Evolutionary conservation across 1,140 invertebrate species (phyloP).

Genomic region (Pissodes strobi): DNA sequence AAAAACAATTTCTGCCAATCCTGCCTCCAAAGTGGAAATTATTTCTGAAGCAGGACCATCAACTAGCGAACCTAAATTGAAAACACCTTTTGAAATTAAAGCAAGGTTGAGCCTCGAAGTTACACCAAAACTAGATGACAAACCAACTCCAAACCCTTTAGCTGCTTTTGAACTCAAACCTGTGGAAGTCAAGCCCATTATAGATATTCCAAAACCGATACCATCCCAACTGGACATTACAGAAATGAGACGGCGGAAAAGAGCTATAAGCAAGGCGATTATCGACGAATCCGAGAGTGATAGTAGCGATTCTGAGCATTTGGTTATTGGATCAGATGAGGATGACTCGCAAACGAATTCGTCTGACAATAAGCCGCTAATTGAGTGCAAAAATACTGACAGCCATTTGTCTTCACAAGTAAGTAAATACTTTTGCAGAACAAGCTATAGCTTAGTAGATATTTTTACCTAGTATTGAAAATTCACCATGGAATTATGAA

Average conservation of each 20-base stretch:
- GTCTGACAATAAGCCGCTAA: constrained; percentile 41
- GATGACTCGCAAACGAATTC: constrained; percentile 51
- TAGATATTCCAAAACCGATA: background rate
- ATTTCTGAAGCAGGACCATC: background rate
- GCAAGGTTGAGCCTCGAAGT: background rate
- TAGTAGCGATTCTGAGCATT: constrained; percentile 73
- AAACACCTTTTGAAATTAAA: background rate
- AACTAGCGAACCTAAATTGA: background rate
- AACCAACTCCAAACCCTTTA: background rate
- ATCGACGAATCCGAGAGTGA: constrained; percentile 59
- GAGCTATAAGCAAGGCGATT: constrained; percentile 57
- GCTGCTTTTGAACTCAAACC: background rate
- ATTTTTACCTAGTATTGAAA: no score
- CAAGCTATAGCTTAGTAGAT: no score
- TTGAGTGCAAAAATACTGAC: constrained; percentile 43
- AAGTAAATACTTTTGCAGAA: no score
- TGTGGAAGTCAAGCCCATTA: background rate
- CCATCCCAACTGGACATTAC: background rate
- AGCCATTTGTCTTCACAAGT: constrained; percentile 40
- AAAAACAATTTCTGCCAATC: background rate
- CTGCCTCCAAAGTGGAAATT: background rate
- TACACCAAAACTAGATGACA: background rate
- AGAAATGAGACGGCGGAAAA: constrained; percentile 50
- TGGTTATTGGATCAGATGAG: constrained; percentile 58
- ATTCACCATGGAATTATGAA: no score